Conservation (phyloP, 2,797 vertebrate species). For the Brachymystax lenok region DNA sequence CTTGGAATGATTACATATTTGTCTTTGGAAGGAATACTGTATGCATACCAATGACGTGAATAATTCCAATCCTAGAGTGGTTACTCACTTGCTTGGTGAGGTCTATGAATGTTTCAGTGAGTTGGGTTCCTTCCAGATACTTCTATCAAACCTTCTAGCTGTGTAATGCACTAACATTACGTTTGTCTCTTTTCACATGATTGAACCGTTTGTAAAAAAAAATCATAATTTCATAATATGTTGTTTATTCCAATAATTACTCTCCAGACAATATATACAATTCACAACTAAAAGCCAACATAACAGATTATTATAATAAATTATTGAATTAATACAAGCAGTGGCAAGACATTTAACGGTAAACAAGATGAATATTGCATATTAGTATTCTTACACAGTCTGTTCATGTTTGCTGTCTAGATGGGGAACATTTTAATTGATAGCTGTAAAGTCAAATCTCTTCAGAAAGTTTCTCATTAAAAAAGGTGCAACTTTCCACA, state of each 20-base stretch:
- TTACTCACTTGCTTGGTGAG: conserved; percentile 38
- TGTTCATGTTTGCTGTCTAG: conserved; percentile 42
- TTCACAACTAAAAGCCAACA: conserved; percentile 58
- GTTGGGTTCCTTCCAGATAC: conserved; percentile 40
- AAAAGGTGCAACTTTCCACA: conserved; percentile 38
- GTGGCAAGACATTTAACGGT: conserved; percentile 30
- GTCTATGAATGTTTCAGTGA: conserved; percentile 64
- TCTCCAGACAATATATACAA: conserved; percentile 62
- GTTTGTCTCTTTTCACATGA: conserved; percentile 49
- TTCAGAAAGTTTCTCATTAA: conserved; percentile 30
- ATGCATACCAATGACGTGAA: conserved; percentile 57
- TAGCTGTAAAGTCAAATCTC: conserved; percentile 41
- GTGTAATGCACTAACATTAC: conserved; percentile 36
- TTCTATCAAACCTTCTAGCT: conserved; percentile 24
- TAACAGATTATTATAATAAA: conserved; percentile 49
- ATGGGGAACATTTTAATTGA: conserved; percentile 43
- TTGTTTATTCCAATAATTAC: conserved; percentile 44
- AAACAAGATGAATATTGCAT: conserved; percentile 41
- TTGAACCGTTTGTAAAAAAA: conserved; percentile 1
- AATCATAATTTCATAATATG: neutral
- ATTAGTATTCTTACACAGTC: conserved; percentile 54
- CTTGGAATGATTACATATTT: conserved; percentile 50
- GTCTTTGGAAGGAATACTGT: conserved; percentile 48
- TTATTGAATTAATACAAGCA: conserved; percentile 42
- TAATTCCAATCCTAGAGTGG: conserved; percentile 47